These are phyloP conservation scores for human (Homo sapiens) DNA, from an alignment of 2,113 vertebrate species.

Conservation along the genomic window DNA sequence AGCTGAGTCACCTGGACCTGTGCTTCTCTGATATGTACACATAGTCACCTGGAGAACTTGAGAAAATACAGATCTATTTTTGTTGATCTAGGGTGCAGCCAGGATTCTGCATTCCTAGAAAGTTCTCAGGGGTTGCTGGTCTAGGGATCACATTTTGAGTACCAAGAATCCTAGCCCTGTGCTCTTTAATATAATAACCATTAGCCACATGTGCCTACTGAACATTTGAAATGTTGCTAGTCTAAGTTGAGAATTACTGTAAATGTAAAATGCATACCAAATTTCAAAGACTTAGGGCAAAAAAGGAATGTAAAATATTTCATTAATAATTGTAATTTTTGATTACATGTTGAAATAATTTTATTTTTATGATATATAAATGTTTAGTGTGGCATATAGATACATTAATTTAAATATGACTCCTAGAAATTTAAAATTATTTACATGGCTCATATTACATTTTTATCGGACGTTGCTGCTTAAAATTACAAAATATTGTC, in stretches of 20 bases:
- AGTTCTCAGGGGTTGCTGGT: neutral
- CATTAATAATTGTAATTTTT: neutral
- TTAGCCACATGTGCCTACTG: neutral
- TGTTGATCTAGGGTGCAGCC: neutral
- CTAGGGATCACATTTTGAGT: neutral
- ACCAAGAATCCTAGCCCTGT: neutral
- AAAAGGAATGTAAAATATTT: neutral
- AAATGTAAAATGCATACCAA: neutral
- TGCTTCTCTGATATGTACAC: neutral
- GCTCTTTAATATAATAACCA: neutral
- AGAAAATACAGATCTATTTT: neutral
- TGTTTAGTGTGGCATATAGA: neutral
- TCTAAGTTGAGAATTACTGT: neutral
- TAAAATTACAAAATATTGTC: neutral
- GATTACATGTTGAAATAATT: neutral
- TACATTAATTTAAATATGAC: neutral
- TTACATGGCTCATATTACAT: neutral
- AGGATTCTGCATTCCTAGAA: neutral
- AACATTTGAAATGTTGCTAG: neutral
- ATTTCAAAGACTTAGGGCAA: neutral
- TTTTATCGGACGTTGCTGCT: neutral
- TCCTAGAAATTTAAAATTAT: neutral
- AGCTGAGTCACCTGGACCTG: neutral
- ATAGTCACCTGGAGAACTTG: neutral
- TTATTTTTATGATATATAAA: neutral